Evolutionary conservation across 2,888 invertebrate genomes (phyloP).

Genomic region (Panzeria rudis): DNA sequence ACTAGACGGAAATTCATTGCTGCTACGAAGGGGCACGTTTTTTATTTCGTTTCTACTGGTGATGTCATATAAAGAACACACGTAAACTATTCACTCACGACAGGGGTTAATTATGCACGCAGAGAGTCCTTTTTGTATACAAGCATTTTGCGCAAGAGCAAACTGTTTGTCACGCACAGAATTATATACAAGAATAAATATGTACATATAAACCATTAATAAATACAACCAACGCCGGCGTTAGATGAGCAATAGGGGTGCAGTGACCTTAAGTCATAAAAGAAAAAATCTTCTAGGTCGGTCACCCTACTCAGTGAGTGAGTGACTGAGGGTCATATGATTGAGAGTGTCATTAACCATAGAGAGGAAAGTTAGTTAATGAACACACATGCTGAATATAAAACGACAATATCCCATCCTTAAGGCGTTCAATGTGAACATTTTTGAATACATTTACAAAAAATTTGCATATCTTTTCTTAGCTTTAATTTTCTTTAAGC

Average conservation of each 20-base stretch:
- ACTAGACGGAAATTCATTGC: slow-evolving; percentile 44
- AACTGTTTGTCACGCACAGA: neutral
- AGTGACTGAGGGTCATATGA: slow-evolving; percentile 28
- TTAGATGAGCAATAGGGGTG: slow-evolving; percentile 55
- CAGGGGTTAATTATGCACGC: slow-evolving; percentile 65
- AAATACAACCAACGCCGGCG: slow-evolving; percentile 16
- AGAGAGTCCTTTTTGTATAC: neutral
- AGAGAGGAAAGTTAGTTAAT: neutral
- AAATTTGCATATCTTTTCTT: slow-evolving; percentile 61
- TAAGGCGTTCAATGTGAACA: slow-evolving; percentile 48
- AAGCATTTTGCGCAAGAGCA: slow-evolving; percentile 41
- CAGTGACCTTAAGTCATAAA: slow-evolving; percentile 64
- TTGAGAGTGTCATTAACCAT: slow-evolving; percentile 14
- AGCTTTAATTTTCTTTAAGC: slow-evolving; percentile 43
- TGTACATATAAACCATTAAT: neutral
- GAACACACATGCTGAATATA: neutral
- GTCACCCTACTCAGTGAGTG: slow-evolving; percentile 47
- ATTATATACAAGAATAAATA: neutral
- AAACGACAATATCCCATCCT: slow-evolving; percentile 14
- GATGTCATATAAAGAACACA: slow-evolving; percentile 35
- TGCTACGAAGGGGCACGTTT: slow-evolving; percentile 41
- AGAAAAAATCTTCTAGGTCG: slow-evolving; percentile 2
- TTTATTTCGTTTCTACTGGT: neutral
- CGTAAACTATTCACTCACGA: slow-evolving; percentile 6
- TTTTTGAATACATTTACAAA: slow-evolving; percentile 47